Evolutionary conservation across 2,888 invertebrate species (phyloP).

Genomic region (Antheraea assamensis): DNA sequence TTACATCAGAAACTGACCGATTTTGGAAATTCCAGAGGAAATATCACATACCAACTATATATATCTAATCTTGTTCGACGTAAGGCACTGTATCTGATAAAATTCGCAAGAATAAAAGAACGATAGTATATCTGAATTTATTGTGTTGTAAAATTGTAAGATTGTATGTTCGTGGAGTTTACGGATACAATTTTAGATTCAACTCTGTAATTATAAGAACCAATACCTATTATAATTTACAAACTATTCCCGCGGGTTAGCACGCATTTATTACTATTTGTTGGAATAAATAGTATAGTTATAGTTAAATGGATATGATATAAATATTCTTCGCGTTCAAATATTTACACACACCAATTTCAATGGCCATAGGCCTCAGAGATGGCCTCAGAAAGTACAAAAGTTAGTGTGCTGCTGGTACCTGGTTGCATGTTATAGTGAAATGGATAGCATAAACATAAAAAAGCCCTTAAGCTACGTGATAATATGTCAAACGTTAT

Average conservation of each 20-base stretch:
- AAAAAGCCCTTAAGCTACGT: too few relatives aligned
- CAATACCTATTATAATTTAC: not conserved
- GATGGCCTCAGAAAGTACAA: too few relatives aligned
- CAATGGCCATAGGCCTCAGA: too few relatives aligned
- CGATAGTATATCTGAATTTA: conserved; percentile 22
- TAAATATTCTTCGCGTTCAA: too few relatives aligned
- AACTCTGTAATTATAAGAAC: not conserved
- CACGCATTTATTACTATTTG: too few relatives aligned
- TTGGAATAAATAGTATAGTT: too few relatives aligned
- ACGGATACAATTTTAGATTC: not conserved
- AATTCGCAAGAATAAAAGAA: conserved; percentile 25
- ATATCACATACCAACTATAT: not conserved
- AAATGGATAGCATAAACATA: too few relatives aligned
- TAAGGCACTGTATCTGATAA: conserved; percentile 6
- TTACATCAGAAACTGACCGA: not conserved
- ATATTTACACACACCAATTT: too few relatives aligned
- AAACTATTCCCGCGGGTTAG: not conserved
- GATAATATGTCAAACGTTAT: too few relatives aligned
- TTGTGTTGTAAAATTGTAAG: conserved; percentile 2
- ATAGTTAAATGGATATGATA: too few relatives aligned
- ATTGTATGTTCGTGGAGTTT: conserved; percentile 6
- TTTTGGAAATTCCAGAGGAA: not conserved
- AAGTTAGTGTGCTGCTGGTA: too few relatives aligned
- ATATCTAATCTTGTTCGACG: conserved; percentile 31
- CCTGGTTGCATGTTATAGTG: too few relatives aligned